Percentiles rank a stretch among this genome's conserved stretches.
Conservation (phyloP, 2,888 invertebrate genomes). For the Cataglyphis altisquamis region DNA sequence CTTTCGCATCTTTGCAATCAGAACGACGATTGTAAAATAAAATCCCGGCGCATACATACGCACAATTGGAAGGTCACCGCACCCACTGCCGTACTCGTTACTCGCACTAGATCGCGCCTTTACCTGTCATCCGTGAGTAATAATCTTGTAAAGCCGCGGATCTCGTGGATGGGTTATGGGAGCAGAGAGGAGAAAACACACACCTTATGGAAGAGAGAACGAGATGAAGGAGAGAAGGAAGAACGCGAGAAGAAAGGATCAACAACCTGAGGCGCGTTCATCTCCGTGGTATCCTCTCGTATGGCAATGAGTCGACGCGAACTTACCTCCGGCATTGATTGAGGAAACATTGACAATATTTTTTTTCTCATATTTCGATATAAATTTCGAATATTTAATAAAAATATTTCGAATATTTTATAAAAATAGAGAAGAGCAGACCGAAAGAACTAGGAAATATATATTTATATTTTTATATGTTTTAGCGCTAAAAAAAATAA, state of each 20-base stretch:
- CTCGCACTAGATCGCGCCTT: constrained; percentile 69
- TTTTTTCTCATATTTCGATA: constrained; percentile 16
- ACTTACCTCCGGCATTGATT: constrained; percentile 65
- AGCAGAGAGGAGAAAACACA: constrained; percentile 60
- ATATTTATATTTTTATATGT: background rate
- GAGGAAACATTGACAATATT: background rate
- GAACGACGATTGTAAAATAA: constrained; percentile 37
- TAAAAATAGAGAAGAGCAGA: background rate
- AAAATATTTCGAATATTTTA: background rate
- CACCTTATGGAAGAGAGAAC: constrained; percentile 28
- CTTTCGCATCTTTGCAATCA: constrained; percentile 16
- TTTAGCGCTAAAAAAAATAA: background rate
- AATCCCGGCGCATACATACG: constrained; percentile 41
- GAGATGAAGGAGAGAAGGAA: constrained; percentile 33
- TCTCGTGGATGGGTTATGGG: constrained; percentile 69
- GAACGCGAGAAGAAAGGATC: constrained; percentile 78
- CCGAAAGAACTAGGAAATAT: background rate
- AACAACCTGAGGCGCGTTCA: constrained; percentile 82
- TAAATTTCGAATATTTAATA: background rate
- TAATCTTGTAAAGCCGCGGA: constrained; percentile 79
- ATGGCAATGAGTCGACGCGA: constrained; percentile 71
- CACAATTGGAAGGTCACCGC: constrained; percentile 58
- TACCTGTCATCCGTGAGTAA: constrained; percentile 79
- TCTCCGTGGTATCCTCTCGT: constrained; percentile 53
- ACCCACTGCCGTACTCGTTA: constrained; percentile 47